Conservation (phyloP, 35 echinoderm and acorn worm genomes). For the Apostichopus californicus region DNA sequence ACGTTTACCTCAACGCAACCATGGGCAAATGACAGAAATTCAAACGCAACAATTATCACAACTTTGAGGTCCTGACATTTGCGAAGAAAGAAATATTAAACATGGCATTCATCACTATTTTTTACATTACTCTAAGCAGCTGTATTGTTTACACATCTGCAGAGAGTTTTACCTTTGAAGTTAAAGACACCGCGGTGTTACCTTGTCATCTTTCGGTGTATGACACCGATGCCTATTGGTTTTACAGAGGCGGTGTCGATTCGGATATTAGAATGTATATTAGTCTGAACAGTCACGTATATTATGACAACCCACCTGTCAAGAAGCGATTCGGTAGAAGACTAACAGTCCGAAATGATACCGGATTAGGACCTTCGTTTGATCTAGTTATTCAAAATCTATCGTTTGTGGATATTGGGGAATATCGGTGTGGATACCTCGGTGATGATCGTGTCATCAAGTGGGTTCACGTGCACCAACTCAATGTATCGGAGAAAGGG, state of each 20-base stretch:
- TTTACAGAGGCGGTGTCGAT: constrained; percentile 5
- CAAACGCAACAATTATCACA: no score
- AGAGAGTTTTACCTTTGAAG: constrained; percentile 18
- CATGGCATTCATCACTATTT: no score
- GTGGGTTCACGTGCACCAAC: constrained; percentile 29
- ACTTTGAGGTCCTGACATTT: no score
- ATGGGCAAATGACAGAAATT: no score
- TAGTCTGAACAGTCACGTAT: background rate
- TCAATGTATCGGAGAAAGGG: constrained; percentile 52
- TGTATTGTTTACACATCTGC: background rate
- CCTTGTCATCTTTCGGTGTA: constrained; percentile 15
- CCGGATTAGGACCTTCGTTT: background rate
- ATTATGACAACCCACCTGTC: background rate
- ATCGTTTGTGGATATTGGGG: constrained; percentile 43
- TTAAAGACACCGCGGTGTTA: constrained; percentile 41
- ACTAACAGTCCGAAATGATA: constrained; percentile 22
- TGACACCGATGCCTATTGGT: constrained; percentile 29
- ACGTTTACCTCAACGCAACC: no score
- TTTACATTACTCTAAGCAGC: no score
- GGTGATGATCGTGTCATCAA: constrained; percentile 1
- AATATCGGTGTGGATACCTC: constrained; percentile 50
- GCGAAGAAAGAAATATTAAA: no score
- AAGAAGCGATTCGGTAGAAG: constrained; percentile 19
- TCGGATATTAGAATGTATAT: constrained; percentile 11
- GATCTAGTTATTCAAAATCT: constrained; percentile 37